Conservation (phyloP, 2,113 vertebrate species). For the Callorhinus ursinus region DNA sequence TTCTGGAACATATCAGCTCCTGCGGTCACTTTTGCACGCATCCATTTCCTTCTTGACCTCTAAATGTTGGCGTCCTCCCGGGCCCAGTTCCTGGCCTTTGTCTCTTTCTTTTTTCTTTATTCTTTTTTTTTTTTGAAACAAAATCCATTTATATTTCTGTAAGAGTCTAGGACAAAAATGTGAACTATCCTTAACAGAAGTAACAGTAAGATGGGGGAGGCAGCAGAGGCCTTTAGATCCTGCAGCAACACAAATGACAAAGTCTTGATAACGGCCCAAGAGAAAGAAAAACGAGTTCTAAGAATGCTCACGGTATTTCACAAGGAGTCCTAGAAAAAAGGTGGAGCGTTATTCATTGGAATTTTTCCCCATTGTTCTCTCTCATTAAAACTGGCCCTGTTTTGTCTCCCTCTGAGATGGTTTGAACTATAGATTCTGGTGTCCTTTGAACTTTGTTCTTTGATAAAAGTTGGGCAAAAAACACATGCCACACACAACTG, state of each 20-base stretch:
- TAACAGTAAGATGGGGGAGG: not conserved
- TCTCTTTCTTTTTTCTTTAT: not conserved
- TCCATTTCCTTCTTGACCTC: not conserved
- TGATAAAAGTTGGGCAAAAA: slow-evolving; percentile 53
- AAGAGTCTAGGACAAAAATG: not conserved
- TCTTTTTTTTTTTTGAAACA: not conserved
- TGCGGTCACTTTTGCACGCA: not conserved
- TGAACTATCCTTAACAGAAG: not conserved
- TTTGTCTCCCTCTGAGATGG: slow-evolving; percentile 61
- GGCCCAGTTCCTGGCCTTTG: not conserved
- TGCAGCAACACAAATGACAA: not conserved
- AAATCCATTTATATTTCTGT: not conserved
- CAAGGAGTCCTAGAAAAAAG: not conserved
- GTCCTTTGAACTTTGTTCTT: slow-evolving; percentile 61
- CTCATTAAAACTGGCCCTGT: slow-evolving; percentile 51
- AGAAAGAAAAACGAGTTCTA: not conserved
- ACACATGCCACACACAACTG: slow-evolving; percentile 34
- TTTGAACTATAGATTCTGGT: slow-evolving; percentile 56
- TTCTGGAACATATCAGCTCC: not conserved
- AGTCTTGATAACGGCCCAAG: not conserved
- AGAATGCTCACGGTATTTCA: not conserved
- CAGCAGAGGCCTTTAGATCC: not conserved
- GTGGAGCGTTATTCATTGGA: not conserved
- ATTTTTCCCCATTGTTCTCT: slow-evolving; percentile 50
- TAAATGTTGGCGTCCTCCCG: not conserved